Conservation (phyloP, 2,113 vertebrate genomes). For the Climacteris rufus region DNA sequence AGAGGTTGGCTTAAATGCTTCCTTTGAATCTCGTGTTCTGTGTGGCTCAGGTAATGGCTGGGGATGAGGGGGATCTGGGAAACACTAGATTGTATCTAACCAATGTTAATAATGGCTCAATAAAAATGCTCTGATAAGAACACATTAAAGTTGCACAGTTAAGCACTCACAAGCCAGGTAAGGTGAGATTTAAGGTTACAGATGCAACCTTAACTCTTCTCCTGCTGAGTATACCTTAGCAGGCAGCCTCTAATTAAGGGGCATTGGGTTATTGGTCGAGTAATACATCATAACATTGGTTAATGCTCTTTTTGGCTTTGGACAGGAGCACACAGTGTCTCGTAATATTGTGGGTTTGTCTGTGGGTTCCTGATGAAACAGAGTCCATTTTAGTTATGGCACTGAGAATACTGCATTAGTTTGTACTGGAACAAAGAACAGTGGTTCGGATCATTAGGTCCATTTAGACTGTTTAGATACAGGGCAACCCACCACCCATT, state of each 20-base stretch:
- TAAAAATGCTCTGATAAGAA: conserved; percentile 54
- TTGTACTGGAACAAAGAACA: neutral
- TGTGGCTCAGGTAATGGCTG: neutral
- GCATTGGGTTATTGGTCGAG: neutral
- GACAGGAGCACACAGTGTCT: neutral
- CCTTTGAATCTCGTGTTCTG: neutral
- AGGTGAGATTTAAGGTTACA: conserved; percentile 53
- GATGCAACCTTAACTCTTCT: conserved; percentile 47
- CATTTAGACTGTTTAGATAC: neutral
- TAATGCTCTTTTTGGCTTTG: neutral
- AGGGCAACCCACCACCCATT: neutral
- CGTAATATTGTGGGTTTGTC: neutral
- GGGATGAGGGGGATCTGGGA: neutral
- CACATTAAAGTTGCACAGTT: conserved; percentile 7
- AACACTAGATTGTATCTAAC: conserved; percentile 29
- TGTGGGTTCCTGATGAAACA: neutral
- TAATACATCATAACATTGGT: neutral
- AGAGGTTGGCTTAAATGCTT: conserved; percentile 11
- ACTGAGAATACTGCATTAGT: neutral
- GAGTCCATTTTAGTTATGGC: neutral
- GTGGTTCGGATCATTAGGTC: neutral
- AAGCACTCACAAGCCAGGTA: conserved; percentile 3
- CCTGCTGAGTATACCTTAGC: conserved; percentile 30
- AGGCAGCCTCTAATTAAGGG: conserved; percentile 50
- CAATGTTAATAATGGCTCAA: conserved; percentile 41